Evolutionary conservation across 2,888 invertebrate species (phyloP), one percentile per base, ranked within the genome.

Genomic region (Xylota segnis): DNA sequence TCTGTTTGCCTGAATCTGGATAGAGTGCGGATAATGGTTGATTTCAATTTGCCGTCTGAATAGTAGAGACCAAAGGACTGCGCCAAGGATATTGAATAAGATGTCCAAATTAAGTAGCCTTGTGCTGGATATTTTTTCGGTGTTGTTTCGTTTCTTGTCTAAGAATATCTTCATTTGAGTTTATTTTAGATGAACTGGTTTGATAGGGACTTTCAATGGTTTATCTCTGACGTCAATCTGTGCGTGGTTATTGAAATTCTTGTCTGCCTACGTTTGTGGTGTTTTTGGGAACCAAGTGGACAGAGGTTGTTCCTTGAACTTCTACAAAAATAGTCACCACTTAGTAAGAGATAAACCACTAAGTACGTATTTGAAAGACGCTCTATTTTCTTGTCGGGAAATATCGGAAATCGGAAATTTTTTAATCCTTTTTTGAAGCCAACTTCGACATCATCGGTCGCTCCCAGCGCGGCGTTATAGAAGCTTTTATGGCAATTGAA

Each of bases 21-120:
- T 66, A 27, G 66, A 40, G 66, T 72, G 83, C 68, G 74, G 74
- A 83, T 74, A 78, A 78, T 68, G 45, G 72, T 56, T 74, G 52
- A 72, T 83, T 83, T 78, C 77, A 83, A 83, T 83, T 78, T 83
- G 83, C 40, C 40, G 50, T 82, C 52, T 72, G 66, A 43, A 72
- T 66, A 40, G 63, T 32, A 45, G 34, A 58, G 63, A 65, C 63
- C 75, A 63, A 66, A 56, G 50, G 18, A 68, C 52, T 59, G 34
- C 18, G 43, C 18, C 47, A 58, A 59, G 50, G 65, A 77, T 83
- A 71, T 77, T 70, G 70, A 83, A 77, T 83, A 72, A 83, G 65
- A 72, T 78, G 66, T 61, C 18, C 59, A 56, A 83, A 68, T 66
- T 83, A 78, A 83, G 66, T 72, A 56, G 78, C 66, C 47, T 61